phyloP scores from a whole-genome alignment of 2,888 invertebrate genomes.

The Drosophila borborema region DNA sequence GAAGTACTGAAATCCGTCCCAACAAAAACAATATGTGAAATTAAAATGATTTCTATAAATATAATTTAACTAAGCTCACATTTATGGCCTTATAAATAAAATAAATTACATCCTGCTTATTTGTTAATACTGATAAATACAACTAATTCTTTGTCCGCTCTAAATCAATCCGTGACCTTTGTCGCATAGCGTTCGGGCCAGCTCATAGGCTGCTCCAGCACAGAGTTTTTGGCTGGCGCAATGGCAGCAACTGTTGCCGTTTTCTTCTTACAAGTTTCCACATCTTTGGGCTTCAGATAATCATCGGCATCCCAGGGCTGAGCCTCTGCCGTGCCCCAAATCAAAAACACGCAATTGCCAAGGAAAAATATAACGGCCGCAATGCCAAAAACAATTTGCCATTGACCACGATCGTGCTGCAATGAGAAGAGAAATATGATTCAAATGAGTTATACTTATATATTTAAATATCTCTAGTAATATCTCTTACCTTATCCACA shows the following conservation, averaged over 20 bases:
- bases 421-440: not conserved
- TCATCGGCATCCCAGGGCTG: conserved; percentile 90
- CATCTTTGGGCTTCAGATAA: conserved; percentile 78
- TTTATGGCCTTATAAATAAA: conserved; percentile 72
- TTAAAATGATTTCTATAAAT: conserved; percentile 50
- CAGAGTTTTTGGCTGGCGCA: conserved; percentile 61
- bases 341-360: conserved; percentile 89
- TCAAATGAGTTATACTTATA: not conserved
- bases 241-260: conserved; percentile 16
- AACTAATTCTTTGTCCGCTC: conserved; percentile 43
- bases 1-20: conserved; percentile 34
- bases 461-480: not conserved
- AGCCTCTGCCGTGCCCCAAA: conserved; percentile 88
- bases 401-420: conserved; percentile 86
- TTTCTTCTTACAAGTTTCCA: conserved; percentile 36
- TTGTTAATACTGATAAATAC: conserved; percentile 73
- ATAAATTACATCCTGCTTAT: conserved; percentile 73
- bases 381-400: conserved; percentile 91
- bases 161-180: conserved; percentile 48
- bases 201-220: conserved; percentile 61
- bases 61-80: conserved; percentile 56
- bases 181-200: conserved; percentile 59
- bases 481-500: conserved; percentile 66
- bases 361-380: conserved; percentile 89
- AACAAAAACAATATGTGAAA: conserved; percentile 28